A percentile compares a stretch with the other conserved stretches of the same genome.
Conservation (phyloP, 2,888 invertebrate species). For the Luffia ferchaultella region DNA sequence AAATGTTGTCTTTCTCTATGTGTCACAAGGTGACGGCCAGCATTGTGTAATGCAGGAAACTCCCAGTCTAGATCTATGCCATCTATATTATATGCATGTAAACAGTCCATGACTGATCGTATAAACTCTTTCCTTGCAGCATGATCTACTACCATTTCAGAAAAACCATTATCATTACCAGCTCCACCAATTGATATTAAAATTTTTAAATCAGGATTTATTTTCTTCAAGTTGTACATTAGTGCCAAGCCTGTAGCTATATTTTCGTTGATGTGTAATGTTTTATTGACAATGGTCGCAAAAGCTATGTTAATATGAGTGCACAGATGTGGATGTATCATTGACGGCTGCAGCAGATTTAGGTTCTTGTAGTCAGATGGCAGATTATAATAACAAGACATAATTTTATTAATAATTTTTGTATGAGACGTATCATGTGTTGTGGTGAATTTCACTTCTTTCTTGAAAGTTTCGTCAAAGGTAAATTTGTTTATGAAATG, state of each 20-base stretch:
- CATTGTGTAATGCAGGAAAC: constrained; percentile 72
- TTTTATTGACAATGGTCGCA: constrained; percentile 69
- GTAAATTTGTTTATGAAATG: background rate
- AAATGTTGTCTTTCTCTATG: constrained; percentile 75
- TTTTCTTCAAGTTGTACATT: constrained; percentile 60
- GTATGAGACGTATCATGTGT: background rate
- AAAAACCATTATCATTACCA: constrained; percentile 68
- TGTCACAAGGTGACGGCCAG: constrained; percentile 7
- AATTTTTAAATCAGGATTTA: constrained; percentile 75
- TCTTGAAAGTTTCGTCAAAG: background rate
- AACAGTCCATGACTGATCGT: constrained; percentile 56
- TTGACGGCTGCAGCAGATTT: constrained; percentile 52
- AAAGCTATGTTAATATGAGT: constrained; percentile 86
- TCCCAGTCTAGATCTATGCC: constrained; percentile 88
- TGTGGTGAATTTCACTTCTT: background rate
- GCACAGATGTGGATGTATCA: constrained; percentile 77
- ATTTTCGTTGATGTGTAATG: constrained; percentile 57
- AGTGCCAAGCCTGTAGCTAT: constrained; percentile 39
- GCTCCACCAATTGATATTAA: constrained; percentile 79
- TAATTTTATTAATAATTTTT: constrained; percentile 20
- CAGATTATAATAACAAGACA: constrained; percentile 74
- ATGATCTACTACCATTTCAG: constrained; percentile 76
- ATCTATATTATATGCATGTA: constrained; percentile 67
- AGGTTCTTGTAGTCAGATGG: constrained; percentile 18
- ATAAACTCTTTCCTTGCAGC: constrained; percentile 72